Evolutionary conservation across 2,888 invertebrate species (phyloP).

Genomic region (Diarsia brunnea): DNA sequence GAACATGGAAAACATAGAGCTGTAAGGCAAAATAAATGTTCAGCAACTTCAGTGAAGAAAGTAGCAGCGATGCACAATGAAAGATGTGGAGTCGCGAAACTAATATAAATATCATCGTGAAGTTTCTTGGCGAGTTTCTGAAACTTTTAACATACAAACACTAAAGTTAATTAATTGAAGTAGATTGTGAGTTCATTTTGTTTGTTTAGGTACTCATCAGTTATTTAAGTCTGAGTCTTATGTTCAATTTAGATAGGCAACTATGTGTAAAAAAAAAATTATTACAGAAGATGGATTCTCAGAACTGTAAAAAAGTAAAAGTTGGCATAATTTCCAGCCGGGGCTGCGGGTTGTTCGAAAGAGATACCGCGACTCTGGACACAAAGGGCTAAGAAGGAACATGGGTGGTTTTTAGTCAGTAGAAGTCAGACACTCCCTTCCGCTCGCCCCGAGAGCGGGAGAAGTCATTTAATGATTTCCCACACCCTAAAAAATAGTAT

Average conservation of each 20-base stretch:
- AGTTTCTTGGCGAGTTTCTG: constrained; percentile 10
- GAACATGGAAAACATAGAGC: not conserved
- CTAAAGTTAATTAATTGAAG: constrained; percentile 35
- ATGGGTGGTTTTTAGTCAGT: no score
- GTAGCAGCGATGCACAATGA: constrained; percentile 13
- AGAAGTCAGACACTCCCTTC: no score
- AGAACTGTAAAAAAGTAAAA: no score
- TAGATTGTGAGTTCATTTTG: constrained; percentile 17
- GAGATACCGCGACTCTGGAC: no score
- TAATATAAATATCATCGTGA: constrained; percentile 36
- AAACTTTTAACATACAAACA: constrained; percentile 47
- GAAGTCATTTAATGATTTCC: no score
- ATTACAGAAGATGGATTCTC: not conserved
- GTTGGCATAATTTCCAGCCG: no score
- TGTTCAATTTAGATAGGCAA: not conserved
- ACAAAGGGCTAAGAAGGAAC: no score
- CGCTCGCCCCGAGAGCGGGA: no score
- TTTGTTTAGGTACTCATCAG: constrained; percentile 11
- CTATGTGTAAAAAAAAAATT: not conserved
- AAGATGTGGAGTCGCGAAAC: constrained; percentile 31
- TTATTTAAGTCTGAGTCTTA: not conserved
- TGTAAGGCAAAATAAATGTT: constrained; percentile 6
- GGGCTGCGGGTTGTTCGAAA: no score
- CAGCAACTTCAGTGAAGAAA: constrained; percentile 5
- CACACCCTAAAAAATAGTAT: no score